These are phyloP conservation scores for Lasius fuliginosus DNA, from an alignment of 2,888 invertebrate genomes.

Conservation along the genomic window DNA sequence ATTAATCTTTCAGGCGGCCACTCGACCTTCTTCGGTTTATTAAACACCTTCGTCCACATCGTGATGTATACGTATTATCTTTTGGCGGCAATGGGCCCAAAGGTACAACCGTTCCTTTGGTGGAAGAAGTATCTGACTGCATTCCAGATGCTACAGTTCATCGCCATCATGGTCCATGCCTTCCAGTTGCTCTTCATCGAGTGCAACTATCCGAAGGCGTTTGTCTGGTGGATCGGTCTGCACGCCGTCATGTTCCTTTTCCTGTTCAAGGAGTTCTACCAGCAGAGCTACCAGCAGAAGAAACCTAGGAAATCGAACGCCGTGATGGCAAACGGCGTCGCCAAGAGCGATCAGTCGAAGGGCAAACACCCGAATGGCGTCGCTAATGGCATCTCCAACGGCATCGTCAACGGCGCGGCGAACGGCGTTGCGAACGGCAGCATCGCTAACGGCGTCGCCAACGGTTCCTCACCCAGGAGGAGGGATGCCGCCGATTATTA, in stretches of 20 bases:
- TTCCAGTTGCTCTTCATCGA: conserved; percentile 96
- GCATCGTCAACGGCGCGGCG: conserved; percentile 51
- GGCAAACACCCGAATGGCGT: neutral
- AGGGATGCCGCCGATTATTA: conserved; percentile 87
- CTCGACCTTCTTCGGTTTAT: conserved; percentile 97
- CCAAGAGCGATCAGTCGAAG: conserved; percentile 57
- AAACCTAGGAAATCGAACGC: conserved; percentile 74
- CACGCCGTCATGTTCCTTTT: conserved; percentile 98
- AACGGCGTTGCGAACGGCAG: conserved; percentile 75
- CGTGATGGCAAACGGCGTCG: conserved; percentile 80
- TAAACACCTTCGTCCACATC: conserved; percentile 99
- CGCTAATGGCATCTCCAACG: conserved; percentile 51
- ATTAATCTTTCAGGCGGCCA: conserved; percentile 91
- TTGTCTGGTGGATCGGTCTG: conserved; percentile 98
- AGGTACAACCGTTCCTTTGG: conserved; percentile 95
- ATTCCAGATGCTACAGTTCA: conserved; percentile 97
- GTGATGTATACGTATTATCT: conserved; percentile 98
- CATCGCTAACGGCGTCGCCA: conserved; percentile 74
- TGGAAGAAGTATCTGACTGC: conserved; percentile 98
- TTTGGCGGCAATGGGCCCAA: conserved; percentile 96
- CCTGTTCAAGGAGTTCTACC: conserved; percentile 98
- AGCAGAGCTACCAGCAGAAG: conserved; percentile 89
- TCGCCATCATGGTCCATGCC: conserved; percentile 96
- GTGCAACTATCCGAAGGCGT: conserved; percentile 97
- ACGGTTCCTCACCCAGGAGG: conserved; percentile 76